Base-by-base conservation (phyloP, 2,888 invertebrate genomes). In the Acanthoscelides obtectus region DNA sequence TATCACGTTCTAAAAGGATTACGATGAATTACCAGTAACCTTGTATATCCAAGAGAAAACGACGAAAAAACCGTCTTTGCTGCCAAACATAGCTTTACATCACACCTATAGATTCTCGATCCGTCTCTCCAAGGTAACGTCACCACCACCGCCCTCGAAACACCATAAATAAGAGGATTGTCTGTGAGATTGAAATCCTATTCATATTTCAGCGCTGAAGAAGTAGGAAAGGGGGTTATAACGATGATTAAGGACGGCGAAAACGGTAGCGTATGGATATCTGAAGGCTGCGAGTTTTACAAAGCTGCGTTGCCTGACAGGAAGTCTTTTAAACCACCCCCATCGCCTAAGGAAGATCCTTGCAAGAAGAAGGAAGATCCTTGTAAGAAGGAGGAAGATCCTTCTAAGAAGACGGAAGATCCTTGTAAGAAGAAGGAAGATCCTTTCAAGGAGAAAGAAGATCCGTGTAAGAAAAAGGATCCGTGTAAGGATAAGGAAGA, bases 231-330 rank as follows among this genome's bases (percentile, higher is more conserved):
- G 73, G 84, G 83, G 12, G 79, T 86, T 79, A 77, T 85, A 45
- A 80, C 80, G 4, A 72, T 86, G 72, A 78, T 86, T 20, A 78
- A 78, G 69, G 84, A 82, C 65, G 87, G 85, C 2, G 84, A 85
- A 21, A 88, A 86, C 79, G 89, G 88, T 0, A 87, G 87, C 2
- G 86, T 87, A 0, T 89, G 89, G 89, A 82, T 87, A 25, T 84
- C 86, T 20, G 87, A 88, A 80, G 88, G 76, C 20, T 75, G 76
- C 6, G 71, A 81, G 68, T 77, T 79, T 72, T 82, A 82, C 73
- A 81, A 82, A 75, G 80, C 81, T 2, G 73, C 72, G 6, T 79
- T 82, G 68, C 82, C 82, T 17, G 79, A 80, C 19, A 78, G 81
- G 72, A 70, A 72, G 12, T 79, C 79, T 5, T 69, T 65, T 19